Base-by-base conservation (phyloP, 2,113 vertebrate genomes). In the Rynchops niger region DNA sequence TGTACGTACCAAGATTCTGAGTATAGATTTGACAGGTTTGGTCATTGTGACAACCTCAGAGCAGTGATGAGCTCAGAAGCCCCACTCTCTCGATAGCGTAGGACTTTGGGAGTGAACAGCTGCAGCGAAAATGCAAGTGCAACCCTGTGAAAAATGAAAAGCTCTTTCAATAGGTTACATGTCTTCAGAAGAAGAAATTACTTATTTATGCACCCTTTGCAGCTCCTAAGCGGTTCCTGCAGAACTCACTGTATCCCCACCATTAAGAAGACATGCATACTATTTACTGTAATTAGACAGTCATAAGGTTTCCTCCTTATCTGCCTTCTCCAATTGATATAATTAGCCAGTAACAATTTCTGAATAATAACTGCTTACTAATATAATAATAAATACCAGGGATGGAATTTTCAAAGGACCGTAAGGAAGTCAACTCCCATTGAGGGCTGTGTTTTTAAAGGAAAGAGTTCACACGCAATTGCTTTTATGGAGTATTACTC, bases 381-480 rank as follows among this genome's bases (percentile, higher is more conserved):
- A 97, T 92, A 92, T 84, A 90, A 96, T 96, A 94, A 96, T 80
- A 93, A 86, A 86, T 95, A 94, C 88, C 82, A 95, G 81, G 74
- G 30, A 73, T 94, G 45, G 47, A 90, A 84, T 95, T 97, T 93
- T 93, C 88, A 90, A 85, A 82, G 25, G 76, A 92, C 45, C 74
- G 62, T 77, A 86, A 92, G 95, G 90, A 95, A 91, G 89, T 96
- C 62, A 88, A 82, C 58, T 96, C 90, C 91, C 94, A 80, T 18
- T 49, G 91, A 83, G 90, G 73, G 77, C 25, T 96, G 55, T 96
- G 92, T 94, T 97, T 96, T 94, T 95, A 96, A 96, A 93, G 65
- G 93, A 90, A 92, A 77, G 79, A 20, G 80, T 95, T 96, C 82
- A 95, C 94, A 97, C 9, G 9, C 86, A 77, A 92, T 58, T 85